These are phyloP conservation scores for Limulus polyphemus DNA, from an alignment of 2,888 invertebrate genomes.

Conservation along the genomic window DNA sequence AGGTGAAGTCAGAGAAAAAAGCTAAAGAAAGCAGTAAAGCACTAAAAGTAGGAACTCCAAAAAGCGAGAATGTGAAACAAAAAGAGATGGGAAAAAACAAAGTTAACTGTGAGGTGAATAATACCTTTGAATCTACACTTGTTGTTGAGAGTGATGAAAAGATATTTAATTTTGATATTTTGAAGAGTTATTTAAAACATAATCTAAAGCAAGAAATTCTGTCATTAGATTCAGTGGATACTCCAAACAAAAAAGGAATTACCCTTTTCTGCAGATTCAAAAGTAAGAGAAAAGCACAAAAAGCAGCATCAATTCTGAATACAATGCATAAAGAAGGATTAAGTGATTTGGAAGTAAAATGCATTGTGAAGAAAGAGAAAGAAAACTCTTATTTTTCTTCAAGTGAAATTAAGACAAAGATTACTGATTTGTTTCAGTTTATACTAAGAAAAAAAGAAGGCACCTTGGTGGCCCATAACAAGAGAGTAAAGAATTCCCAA, in stretches of 20 bases:
- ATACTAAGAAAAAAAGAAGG: slow-evolving; percentile 9
- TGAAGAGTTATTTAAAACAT: neutral
- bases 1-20: neutral
- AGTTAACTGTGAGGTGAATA: neutral
- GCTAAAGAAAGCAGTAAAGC: neutral
- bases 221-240: no score
- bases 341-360: neutral
- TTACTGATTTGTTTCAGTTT: slow-evolving; percentile 7
- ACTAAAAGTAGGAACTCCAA: neutral
- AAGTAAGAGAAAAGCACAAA: slow-evolving; percentile 16
- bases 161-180: neutral
- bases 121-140: neutral
- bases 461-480: neutral
- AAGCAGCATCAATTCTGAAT: slow-evolving; percentile 7
- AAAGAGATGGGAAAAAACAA: no score
- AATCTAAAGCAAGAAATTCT: no score
- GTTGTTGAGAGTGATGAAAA: neutral
- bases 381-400: neutral
- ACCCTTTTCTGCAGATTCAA: slow-evolving; percentile 3
- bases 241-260: no score
- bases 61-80: neutral
- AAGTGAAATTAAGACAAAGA: slow-evolving; percentile 10
- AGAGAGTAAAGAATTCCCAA: no score
- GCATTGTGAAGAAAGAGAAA: no score
- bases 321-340: slow-evolving; percentile 7